Percentiles rank a stretch among this genome's conserved stretches.
phyloP scores from a whole-genome alignment of 2,888 invertebrate genomes.

The Hipparchia sbordonii region DNA sequence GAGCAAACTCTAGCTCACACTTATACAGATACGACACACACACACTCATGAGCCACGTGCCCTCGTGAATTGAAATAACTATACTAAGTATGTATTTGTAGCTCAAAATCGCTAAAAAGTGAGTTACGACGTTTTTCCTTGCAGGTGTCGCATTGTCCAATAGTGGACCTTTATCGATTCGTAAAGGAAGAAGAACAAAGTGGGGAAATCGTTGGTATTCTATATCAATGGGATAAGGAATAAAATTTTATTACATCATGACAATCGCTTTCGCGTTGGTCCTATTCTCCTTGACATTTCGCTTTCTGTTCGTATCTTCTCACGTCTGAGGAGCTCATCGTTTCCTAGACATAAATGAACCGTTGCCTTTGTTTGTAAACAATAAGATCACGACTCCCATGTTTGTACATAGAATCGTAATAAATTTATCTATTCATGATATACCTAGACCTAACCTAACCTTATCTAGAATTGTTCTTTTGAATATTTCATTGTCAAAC shows the following conservation, averaged over 20 bases:
- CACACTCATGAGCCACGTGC: too few relatives aligned
- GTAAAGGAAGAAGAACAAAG: background rate
- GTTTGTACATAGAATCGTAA: background rate
- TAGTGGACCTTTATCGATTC: too few relatives aligned
- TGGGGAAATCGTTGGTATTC: background rate
- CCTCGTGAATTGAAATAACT: too few relatives aligned
- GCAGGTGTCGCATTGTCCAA: too few relatives aligned
- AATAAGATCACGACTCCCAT: constrained; percentile 25
- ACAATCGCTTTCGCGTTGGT: constrained; percentile 35
- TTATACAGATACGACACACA: too few relatives aligned
- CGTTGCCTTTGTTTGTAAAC: constrained; percentile 29
- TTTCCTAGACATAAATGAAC: constrained; percentile 4
- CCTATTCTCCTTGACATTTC: constrained; percentile 41
- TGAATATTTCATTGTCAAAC: too few relatives aligned
- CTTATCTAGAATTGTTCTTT: too few relatives aligned
- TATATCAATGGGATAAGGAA: constrained; percentile 4
- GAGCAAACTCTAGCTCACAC: too few relatives aligned
- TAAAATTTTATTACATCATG: constrained; percentile 24
- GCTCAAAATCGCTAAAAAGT: too few relatives aligned
- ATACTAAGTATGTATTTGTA: too few relatives aligned
- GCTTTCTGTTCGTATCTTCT: constrained; percentile 27
- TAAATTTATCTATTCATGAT: background rate
- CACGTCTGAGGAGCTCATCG: constrained; percentile 29
- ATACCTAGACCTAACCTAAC: too few relatives aligned
- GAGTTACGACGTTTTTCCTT: too few relatives aligned